A percentile compares a stretch with the other conserved stretches of the same genome.
phyloP scores from a whole-genome alignment of 2,797 vertebrate species.

The Carapus acus region DNA sequence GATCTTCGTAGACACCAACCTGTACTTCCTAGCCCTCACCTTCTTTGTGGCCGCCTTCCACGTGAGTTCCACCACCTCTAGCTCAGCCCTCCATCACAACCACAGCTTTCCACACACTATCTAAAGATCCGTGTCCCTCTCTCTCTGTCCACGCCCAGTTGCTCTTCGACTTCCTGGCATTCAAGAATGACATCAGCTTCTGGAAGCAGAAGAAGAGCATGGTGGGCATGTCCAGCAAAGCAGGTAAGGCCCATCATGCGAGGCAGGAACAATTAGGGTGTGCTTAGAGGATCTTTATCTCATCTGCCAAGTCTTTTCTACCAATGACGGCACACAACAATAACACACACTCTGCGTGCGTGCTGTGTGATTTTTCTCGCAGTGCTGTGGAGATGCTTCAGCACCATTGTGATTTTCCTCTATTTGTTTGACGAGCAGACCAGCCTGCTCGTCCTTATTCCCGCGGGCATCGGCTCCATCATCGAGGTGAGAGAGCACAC shows the following conservation, averaged over 20 bases:
- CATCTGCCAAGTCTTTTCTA: too few species aligned
- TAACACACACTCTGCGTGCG: constrained; percentile 22
- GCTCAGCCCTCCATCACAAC: too few species aligned
- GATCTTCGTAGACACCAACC: constrained; percentile 96
- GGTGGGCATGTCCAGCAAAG: constrained; percentile 98
- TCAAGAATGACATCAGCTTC: constrained; percentile 99
- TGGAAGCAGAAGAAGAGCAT: constrained; percentile 98
- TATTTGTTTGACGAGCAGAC: constrained; percentile 97
- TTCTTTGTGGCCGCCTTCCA: constrained; percentile 98
- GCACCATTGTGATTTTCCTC: constrained; percentile 95
- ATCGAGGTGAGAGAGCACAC: constrained; percentile 79
- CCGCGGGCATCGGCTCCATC: constrained; percentile 87
- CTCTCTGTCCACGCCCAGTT: constrained; percentile 72
- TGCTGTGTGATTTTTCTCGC: constrained; percentile 21
- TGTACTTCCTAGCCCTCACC: constrained; percentile 93
- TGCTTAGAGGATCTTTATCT: too few species aligned
- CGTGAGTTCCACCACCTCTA: constrained; percentile 72
- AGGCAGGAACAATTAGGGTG: too few species aligned
- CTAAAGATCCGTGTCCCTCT: not conserved
- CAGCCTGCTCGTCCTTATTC: constrained; percentile 91
- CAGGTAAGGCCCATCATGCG: constrained; percentile 70
- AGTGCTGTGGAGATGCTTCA: constrained; percentile 98
- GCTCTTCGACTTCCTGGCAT: constrained; percentile 96
- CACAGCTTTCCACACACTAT: not conserved
- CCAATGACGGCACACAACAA: too few species aligned